Percentiles rank a stretch among this genome's conserved stretches.
Evolutionary conservation across 2,797 vertebrate genomes (phyloP).

Genomic region (Otolemur crassicaudatus): DNA sequence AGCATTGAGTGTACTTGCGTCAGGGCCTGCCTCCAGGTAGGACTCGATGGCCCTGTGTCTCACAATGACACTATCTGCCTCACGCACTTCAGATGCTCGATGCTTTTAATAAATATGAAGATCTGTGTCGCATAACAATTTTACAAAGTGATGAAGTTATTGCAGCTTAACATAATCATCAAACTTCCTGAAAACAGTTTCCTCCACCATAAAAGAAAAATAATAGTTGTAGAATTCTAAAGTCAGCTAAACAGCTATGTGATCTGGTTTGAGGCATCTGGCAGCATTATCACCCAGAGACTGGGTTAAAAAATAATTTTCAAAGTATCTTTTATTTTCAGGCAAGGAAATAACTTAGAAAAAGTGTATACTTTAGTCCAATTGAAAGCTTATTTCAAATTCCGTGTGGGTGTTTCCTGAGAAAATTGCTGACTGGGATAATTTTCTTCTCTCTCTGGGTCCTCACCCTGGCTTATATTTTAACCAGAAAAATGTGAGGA

Average conservation of each 20-base stretch:
- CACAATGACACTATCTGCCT: not conserved
- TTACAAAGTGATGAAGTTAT: not conserved
- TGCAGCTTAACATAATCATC: not conserved
- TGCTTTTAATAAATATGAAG: conserved; percentile 40
- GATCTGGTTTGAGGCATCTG: not conserved
- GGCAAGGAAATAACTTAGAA: not conserved
- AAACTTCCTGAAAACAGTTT: conserved; percentile 13
- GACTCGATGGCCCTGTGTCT: not conserved
- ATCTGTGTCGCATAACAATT: conserved; percentile 46
- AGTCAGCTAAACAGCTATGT: not conserved
- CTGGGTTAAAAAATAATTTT: not conserved
- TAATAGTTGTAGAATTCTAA: not conserved
- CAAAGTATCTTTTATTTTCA: conserved; percentile 12
- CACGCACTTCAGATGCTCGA: not conserved
- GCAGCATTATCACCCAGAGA: not conserved
- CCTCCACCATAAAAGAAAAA: not conserved
- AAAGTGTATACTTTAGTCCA: conserved; percentile 52
- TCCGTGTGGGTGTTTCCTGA: conserved; percentile 7
- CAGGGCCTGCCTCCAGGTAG: not conserved
- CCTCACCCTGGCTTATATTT: not conserved
- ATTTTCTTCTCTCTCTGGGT: conserved; percentile 7
- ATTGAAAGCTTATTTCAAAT: conserved; percentile 50
- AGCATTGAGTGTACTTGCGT: not conserved
- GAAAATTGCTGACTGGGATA: conserved; percentile 56
- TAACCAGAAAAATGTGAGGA: conserved; percentile 36